A percentile compares a stretch with the other conserved stretches of the same genome.
Conservation (phyloP, 53 echinoderm and acorn worm species). For the Patiria pectinifera region DNA sequence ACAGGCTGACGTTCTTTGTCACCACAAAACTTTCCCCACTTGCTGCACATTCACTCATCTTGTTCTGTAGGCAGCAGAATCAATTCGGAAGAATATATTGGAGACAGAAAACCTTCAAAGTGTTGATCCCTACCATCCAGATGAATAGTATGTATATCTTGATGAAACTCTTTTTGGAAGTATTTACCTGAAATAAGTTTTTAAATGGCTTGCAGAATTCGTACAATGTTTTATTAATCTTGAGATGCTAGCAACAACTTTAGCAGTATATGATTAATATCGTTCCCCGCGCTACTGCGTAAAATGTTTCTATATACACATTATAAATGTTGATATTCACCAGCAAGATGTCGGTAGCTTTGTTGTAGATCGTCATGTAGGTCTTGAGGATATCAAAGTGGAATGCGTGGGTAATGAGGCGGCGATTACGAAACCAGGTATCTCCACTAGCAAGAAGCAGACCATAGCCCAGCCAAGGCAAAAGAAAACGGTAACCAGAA, state of each 20-base stretch:
- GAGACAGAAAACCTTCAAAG: neutral
- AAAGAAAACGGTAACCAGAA: slow-evolving; percentile 29
- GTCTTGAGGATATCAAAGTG: slow-evolving; percentile 64
- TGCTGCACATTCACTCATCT: slow-evolving; percentile 33
- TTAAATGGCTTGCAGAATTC: too few species aligned
- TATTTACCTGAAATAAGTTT: too few species aligned
- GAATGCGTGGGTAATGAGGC: slow-evolving; percentile 58
- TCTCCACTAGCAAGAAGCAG: slow-evolving; percentile 43
- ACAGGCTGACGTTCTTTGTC: slow-evolving; percentile 37
- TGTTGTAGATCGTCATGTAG: slow-evolving; percentile 38
- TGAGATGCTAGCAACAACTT: too few species aligned
- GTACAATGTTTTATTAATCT: too few species aligned
- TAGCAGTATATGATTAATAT: too few species aligned
- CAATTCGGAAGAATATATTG: neutral
- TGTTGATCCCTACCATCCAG: too few species aligned
- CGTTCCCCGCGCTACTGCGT: too few species aligned
- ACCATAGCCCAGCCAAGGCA: slow-evolving; percentile 51
- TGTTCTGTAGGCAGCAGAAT: slow-evolving; percentile 15
- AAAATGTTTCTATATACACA: too few species aligned
- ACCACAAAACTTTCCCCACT: slow-evolving; percentile 48
- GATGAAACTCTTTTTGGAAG: too few species aligned
- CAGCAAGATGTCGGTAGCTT: slow-evolving; percentile 18
- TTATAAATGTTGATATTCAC: too few species aligned
- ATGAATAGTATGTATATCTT: too few species aligned
- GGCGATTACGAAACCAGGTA: slow-evolving; percentile 59